phyloP scores from a whole-genome alignment of 2,888 invertebrate genomes.

The Nebria salina region DNA sequence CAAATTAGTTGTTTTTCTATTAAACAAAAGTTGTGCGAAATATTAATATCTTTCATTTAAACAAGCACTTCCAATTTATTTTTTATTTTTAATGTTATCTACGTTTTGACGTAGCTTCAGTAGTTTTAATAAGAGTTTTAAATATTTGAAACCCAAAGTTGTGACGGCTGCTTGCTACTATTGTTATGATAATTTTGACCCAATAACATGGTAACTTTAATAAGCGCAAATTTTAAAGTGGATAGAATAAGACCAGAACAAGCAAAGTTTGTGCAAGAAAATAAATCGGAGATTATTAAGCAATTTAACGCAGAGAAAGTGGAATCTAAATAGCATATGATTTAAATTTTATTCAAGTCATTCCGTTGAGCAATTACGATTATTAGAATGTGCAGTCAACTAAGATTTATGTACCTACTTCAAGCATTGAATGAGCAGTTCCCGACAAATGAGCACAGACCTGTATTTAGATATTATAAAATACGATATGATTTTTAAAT shows the following conservation, averaged over 20 bases:
- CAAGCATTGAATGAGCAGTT: constrained; percentile 38
- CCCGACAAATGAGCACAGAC: constrained; percentile 25
- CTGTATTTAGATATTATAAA: constrained; percentile 12
- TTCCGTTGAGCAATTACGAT: constrained; percentile 45
- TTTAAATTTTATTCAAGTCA: constrained; percentile 45
- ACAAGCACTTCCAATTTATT: too few species aligned
- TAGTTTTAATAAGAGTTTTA: not conserved
- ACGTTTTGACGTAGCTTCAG: too few species aligned
- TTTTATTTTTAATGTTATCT: too few species aligned
- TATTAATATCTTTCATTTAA: too few species aligned
- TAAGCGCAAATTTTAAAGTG: too few species aligned
- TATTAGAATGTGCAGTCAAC: constrained; percentile 46
- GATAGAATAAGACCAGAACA: too few species aligned
- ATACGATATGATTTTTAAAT: too few species aligned
- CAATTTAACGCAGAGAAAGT: constrained; percentile 32
- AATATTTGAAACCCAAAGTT: not conserved
- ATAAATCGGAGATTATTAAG: constrained; percentile 40
- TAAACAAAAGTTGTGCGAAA: too few species aligned
- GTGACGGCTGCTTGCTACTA: not conserved
- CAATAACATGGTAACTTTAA: too few species aligned
- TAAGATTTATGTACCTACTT: constrained; percentile 46
- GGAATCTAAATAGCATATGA: constrained; percentile 42
- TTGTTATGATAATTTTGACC: not conserved
- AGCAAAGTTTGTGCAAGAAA: constrained; percentile 12
- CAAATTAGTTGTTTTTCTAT: too few species aligned